phyloP scores from a whole-genome alignment of 2,797 vertebrate genomes.

The Iguana delicatissima region DNA sequence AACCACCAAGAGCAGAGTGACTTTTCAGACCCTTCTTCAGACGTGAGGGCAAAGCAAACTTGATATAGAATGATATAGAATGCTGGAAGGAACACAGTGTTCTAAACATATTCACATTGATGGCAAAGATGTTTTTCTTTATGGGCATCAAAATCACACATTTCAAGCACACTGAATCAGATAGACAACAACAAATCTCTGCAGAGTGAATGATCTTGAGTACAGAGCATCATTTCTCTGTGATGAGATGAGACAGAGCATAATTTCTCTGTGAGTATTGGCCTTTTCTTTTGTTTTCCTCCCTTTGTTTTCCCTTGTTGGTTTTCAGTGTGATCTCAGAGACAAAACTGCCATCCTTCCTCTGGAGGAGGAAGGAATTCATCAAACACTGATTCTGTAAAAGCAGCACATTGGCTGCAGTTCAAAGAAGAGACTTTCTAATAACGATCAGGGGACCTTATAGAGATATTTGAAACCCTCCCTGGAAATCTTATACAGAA shows the following conservation, averaged over 20 bases:
- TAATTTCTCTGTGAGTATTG: not conserved
- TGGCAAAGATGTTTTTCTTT: conserved; percentile 58
- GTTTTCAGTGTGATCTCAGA: conserved; percentile 11
- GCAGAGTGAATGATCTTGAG: conserved; percentile 13
- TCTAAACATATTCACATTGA: conserved; percentile 44
- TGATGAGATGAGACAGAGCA: not conserved
- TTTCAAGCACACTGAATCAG: conserved; percentile 50
- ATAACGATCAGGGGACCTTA: not conserved
- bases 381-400: conserved; percentile 9
- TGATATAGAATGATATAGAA: conserved; percentile 41
- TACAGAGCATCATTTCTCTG: not conserved
- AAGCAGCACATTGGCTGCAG: not conserved
- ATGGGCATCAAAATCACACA: conserved; percentile 38
- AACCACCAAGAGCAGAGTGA: conserved; percentile 19
- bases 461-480: not conserved
- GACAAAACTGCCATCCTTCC: conserved; percentile 13
- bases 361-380: not conserved
- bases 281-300: not conserved
- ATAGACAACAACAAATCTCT: not conserved
- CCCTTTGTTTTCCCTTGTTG: not conserved
- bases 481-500: not conserved
- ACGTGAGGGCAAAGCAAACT: conserved; percentile 30
- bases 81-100: conserved; percentile 47
- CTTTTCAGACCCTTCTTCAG: conserved; percentile 58
- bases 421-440: not conserved